These are phyloP conservation scores for Eciton burchellii DNA, from an alignment of 1,140 invertebrate genomes.

Conservation along the genomic window DNA sequence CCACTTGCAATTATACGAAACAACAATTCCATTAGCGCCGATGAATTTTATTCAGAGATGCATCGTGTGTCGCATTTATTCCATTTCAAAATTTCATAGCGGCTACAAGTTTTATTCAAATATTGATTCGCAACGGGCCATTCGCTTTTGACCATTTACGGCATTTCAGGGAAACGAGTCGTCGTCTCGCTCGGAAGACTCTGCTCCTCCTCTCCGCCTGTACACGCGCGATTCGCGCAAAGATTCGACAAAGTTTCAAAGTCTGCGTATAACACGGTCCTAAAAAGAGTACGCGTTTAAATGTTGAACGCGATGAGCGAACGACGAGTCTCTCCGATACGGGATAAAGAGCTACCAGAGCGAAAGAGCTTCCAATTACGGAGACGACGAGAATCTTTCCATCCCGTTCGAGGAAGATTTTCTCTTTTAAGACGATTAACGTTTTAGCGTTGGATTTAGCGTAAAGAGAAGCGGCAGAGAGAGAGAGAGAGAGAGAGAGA, in stretches of 20 bases:
- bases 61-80: constrained; percentile 15
- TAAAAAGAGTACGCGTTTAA: too few relatives aligned
- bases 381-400: too few relatives aligned
- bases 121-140: background rate
- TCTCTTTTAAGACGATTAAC: too few relatives aligned
- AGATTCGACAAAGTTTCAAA: constrained; percentile 23
- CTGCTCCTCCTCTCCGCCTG: too few relatives aligned
- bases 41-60: constrained; percentile 38
- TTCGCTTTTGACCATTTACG: background rate
- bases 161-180: constrained; percentile 2
- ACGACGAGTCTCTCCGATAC: background rate
- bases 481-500: too few relatives aligned
- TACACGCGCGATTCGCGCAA: background rate
- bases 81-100: constrained; percentile 15
- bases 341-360: constrained; percentile 17
- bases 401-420: too few relatives aligned
- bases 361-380: constrained; percentile 20
- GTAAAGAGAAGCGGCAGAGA: too few relatives aligned
- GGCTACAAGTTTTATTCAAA: constrained; percentile 33
- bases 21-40: constrained; percentile 40
- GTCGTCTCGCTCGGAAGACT: too few relatives aligned
- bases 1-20: constrained; percentile 47
- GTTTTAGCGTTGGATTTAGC: too few relatives aligned
- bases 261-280: constrained; percentile 12
- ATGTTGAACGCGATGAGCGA: too few relatives aligned